phyloP scores from a whole-genome alignment of 2,888 invertebrate species.

The Deilephila elpenor region DNA sequence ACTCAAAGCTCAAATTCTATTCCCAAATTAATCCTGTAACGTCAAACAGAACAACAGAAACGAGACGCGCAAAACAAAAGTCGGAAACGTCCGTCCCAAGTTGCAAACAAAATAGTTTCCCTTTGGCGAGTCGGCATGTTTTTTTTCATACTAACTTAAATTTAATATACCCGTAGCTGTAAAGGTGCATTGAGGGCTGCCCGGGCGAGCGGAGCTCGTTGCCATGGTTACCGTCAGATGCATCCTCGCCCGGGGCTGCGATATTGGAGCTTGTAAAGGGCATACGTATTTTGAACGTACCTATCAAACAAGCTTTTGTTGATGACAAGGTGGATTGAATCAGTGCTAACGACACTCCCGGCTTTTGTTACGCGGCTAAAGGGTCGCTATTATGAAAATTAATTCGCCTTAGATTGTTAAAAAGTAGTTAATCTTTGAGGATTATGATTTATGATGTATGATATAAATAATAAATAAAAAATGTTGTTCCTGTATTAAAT shows the following conservation, averaged over 20 bases:
- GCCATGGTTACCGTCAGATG: conserved; percentile 44
- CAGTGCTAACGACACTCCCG: neutral
- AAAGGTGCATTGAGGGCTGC: conserved; percentile 28
- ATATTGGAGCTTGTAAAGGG: conserved; percentile 26
- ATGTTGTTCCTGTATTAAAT: too few species aligned
- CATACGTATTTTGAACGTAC: conserved; percentile 1
- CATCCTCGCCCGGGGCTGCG: conserved; percentile 31
- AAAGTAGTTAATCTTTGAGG: neutral
- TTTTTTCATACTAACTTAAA: conserved; percentile 17
- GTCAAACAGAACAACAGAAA: neutral
- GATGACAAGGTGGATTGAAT: conserved; percentile 10
- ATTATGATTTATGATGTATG: too few species aligned
- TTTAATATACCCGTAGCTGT: conserved; percentile 18
- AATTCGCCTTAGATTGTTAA: too few species aligned
- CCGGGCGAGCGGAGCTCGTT: conserved; percentile 36
- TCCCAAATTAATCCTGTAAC: neutral
- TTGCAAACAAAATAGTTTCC: conserved; percentile 21
- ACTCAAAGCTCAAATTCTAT: neutral
- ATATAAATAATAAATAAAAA: too few species aligned
- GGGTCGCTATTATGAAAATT: neutral
- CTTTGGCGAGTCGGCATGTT: neutral
- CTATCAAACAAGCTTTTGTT: conserved; percentile 11
- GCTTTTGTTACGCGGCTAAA: neutral
- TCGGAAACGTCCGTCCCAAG: neutral
- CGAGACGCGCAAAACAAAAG: neutral